Evolutionary conservation across 2,797 vertebrate genomes (phyloP).

Genomic region (Peromyscus aztecus): DNA sequence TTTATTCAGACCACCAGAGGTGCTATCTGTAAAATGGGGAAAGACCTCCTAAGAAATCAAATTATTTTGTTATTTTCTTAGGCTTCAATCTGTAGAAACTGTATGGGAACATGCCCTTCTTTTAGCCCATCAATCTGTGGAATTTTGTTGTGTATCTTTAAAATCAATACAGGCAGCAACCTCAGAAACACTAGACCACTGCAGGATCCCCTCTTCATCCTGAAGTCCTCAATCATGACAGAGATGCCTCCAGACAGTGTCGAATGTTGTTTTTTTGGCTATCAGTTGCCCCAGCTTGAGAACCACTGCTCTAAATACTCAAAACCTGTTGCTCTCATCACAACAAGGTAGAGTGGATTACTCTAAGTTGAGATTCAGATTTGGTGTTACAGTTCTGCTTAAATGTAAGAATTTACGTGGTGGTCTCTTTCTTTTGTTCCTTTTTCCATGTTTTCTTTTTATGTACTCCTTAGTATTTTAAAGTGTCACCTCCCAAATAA

Average conservation of each 20-base stretch:
- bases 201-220: background rate
- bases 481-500: background rate
- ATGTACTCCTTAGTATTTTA: background rate
- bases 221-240: background rate
- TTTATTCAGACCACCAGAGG: too few species aligned
- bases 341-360: background rate
- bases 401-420: background rate
- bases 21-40: background rate
- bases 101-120: background rate
- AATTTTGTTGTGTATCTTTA: background rate
- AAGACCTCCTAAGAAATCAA: background rate
- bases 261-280: background rate
- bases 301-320: background rate
- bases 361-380: background rate
- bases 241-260: background rate
- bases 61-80: background rate
- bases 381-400: background rate
- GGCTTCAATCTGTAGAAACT: background rate
- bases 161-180: background rate
- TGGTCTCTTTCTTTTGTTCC: background rate
- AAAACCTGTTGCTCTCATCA: background rate
- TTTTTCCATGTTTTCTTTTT: background rate
- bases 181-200: background rate
- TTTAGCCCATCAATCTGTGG: background rate
- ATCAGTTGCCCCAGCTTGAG: background rate